A percentile compares a stretch with the other conserved stretches of the same genome.
phyloP scores from a whole-genome alignment of 2,797 vertebrate species.

The Aeoliscus strigatus region DNA sequence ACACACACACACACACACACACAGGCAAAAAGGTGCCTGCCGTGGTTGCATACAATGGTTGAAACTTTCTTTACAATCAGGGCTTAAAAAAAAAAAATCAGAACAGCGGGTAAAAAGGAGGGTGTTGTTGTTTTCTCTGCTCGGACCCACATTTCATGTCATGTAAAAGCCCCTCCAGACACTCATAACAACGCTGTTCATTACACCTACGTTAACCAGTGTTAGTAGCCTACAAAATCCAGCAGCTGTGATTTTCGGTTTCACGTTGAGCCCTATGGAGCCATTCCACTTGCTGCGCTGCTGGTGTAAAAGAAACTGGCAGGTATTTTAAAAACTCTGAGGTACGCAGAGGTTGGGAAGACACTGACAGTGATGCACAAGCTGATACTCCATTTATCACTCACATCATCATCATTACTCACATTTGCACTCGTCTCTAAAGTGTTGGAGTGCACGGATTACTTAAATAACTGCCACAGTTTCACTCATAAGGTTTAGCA shows the following conservation, averaged over 20 bases:
- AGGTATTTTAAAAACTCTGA: constrained; percentile 40
- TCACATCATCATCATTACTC: too few species aligned
- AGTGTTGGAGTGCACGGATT: constrained; percentile 20
- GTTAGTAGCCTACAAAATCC: constrained; percentile 49
- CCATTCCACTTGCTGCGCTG: constrained; percentile 34
- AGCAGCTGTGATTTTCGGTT: constrained; percentile 32
- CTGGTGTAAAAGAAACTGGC: constrained; percentile 53
- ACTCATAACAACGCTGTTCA: constrained; percentile 8
- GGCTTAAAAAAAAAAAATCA: constrained; percentile 8
- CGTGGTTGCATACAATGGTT: constrained; percentile 12
- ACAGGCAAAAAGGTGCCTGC: constrained; percentile 11
- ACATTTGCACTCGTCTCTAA: constrained; percentile 30
- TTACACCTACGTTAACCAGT: constrained; percentile 39
- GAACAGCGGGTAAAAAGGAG: constrained; percentile 30
- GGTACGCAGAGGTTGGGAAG: constrained; percentile 59
- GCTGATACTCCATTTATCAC: constrained; percentile 17
- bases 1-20: constrained; percentile 7
- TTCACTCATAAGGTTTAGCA: constrained; percentile 39
- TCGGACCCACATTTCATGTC: constrained; percentile 19
- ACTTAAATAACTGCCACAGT: constrained; percentile 16
- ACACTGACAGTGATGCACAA: constrained; percentile 50
- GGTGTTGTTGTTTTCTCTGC: constrained; percentile 19
- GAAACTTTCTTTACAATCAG: neutral
- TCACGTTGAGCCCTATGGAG: constrained; percentile 20
- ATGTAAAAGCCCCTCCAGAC: constrained; percentile 27